Conservation (phyloP, 2,113 vertebrate genomes). For the Spermophilus dauricus region DNA sequence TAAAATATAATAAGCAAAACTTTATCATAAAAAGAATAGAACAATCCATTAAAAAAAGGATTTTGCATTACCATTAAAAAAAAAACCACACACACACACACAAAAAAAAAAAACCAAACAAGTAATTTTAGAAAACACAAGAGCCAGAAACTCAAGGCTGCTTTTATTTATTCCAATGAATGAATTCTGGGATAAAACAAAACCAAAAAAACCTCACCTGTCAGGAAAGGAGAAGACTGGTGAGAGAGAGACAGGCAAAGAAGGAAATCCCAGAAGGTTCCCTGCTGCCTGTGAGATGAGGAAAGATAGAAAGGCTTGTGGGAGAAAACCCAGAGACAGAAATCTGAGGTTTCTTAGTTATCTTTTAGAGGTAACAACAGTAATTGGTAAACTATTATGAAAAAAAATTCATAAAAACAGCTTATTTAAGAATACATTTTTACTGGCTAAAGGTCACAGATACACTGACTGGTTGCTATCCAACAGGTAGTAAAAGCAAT, state of each 20-base stretch:
- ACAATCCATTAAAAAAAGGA: constrained; percentile 68
- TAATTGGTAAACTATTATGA: constrained; percentile 53
- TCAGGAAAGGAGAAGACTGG: constrained; percentile 85
- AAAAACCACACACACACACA: not conserved
- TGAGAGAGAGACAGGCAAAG: constrained; percentile 86
- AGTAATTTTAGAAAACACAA: constrained; percentile 72
- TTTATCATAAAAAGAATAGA: constrained; percentile 29
- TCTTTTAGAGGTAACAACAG: constrained; percentile 68
- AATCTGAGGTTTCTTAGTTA: constrained; percentile 74
- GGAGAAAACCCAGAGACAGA: constrained; percentile 83
- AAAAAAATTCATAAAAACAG: constrained; percentile 54
- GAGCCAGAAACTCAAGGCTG: constrained; percentile 69
- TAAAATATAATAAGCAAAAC: constrained; percentile 65
- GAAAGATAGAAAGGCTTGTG: constrained; percentile 85
- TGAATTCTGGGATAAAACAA: constrained; percentile 82
- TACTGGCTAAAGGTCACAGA: constrained; percentile 32
- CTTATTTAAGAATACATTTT: constrained; percentile 65
- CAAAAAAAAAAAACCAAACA: not conserved
- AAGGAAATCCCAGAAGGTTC: constrained; percentile 86
- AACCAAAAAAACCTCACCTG: constrained; percentile 82
- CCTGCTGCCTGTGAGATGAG: constrained; percentile 85
- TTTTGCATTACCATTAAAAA: constrained; percentile 10
- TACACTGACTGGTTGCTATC: not conserved
- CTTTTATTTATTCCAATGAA: constrained; percentile 76
- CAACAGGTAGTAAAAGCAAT: not conserved